Conservation (phyloP, 2,888 invertebrate genomes). For the Falcaria lacertinaria region DNA sequence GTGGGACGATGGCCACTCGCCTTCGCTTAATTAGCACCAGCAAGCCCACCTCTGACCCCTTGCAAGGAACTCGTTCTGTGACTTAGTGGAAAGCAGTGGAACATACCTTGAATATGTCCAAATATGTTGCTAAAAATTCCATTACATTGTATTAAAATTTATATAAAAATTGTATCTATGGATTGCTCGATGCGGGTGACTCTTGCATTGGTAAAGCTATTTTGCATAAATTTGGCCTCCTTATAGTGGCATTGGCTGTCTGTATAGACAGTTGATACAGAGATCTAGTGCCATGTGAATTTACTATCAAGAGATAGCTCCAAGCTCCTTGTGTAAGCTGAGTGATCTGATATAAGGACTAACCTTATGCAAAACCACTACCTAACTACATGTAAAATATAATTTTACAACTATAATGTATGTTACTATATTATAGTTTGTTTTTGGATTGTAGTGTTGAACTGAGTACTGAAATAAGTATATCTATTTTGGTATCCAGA, state of each 20-base stretch:
- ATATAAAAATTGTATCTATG: constrained; percentile 58
- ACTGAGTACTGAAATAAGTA: constrained; percentile 17
- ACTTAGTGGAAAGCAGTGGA: constrained; percentile 34
- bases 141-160: constrained; percentile 68
- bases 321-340: constrained; percentile 26
- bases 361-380: constrained; percentile 25
- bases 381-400: constrained; percentile 34
- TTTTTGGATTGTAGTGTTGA: constrained; percentile 16
- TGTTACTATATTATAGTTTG: constrained; percentile 18
- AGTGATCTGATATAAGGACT: constrained; percentile 47
- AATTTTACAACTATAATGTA: constrained; percentile 34
- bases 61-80: constrained; percentile 49
- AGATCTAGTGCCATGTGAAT: background rate
- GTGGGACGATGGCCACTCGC: constrained; percentile 89
- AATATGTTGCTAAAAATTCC: constrained; percentile 60
- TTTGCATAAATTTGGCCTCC: constrained; percentile 46
- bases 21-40: constrained; percentile 85
- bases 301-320: constrained; percentile 28
- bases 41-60: constrained; percentile 12
- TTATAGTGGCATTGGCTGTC: background rate
- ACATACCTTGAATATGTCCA: constrained; percentile 19
- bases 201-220: constrained; percentile 54
- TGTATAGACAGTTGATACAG: background rate
- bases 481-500: constrained; percentile 27
- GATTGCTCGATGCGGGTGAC: constrained; percentile 34